A percentile compares a stretch with the other conserved stretches of the same genome.
Conservation (phyloP, 2,888 invertebrate species). For the Drosophila setosimentum region DNA sequence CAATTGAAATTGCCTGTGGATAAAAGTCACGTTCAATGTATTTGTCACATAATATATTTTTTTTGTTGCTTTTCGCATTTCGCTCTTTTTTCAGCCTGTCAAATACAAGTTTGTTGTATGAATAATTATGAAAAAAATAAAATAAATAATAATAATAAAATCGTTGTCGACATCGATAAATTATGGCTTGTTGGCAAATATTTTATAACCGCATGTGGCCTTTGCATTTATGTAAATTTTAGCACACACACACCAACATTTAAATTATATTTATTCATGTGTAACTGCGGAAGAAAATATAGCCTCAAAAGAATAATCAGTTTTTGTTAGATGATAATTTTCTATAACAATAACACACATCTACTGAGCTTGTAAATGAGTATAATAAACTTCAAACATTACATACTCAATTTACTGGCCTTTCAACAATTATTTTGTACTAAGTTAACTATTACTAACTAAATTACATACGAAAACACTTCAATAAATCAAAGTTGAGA, state of each 20-base stretch:
- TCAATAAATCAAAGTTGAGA: background rate
- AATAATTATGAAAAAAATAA: slow-evolving; percentile 30
- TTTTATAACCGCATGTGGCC: slow-evolving; percentile 52
- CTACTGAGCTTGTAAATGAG: background rate
- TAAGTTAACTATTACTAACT: background rate
- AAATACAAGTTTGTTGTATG: slow-evolving; percentile 21
- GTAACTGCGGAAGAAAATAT: background rate
- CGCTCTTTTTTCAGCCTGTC: slow-evolving; percentile 12
- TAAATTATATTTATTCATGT: background rate
- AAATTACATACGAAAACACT: background rate
- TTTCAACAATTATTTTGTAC: background rate
- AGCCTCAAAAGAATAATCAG: background rate
- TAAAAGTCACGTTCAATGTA: slow-evolving; percentile 60
- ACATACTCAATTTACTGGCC: background rate
- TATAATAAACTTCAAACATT: background rate
- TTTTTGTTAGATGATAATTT: background rate
- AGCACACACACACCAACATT: slow-evolving; percentile 2
- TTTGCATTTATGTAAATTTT: slow-evolving; percentile 24
- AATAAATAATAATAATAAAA: slow-evolving; percentile 11
- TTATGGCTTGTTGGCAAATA: slow-evolving; percentile 48
- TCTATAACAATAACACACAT: background rate
- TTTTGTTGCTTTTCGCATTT: slow-evolving; percentile 19
- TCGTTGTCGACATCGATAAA: slow-evolving; percentile 46
- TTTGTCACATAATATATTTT: slow-evolving; percentile 26
- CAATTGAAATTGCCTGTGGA: slow-evolving; percentile 42